Evolutionary conservation across 2,888 invertebrate species (phyloP), one percentile per base, ranked within the genome.

Genomic region (Rhodophaea formosa): DNA sequence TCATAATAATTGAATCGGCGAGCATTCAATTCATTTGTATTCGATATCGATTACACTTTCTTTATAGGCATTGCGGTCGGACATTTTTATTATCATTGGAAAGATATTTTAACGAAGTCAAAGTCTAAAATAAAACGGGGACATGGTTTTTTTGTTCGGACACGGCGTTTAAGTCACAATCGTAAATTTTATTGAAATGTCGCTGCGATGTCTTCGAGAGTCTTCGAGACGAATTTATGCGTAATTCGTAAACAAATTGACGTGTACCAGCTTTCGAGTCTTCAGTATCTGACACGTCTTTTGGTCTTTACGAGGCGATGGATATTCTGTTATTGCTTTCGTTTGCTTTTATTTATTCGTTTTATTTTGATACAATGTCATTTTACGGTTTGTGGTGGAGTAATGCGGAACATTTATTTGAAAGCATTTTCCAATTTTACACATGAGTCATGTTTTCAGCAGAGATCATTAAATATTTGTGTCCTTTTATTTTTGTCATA

Each of bases 141-240:
- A 84, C 83, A 86, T 80, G 84, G 74, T 83, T 88, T 89, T 71
- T 87, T 86, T 87, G 83, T 86, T 84, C 79, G 84, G 80, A 84
- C 84, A 86, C 83, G 84, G 87, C 86, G 88, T 88, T 90, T 88
- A 86, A 90, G 90, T 88, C 88, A 87, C 81, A 86, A 89, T 88
- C 90, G 90, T 90, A 90, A 91, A 90, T 91, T 90, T 90, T 90
- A 91, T 91, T 90, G 89, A 91, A 90, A 89, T 87, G 90, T 89
- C 88, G 86, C 85, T 83, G 84, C 86, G 88, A 89, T 88, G 86
- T 80, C 87, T 86, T 29, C 23, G 23, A 30, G 45, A 86, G 86
- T 88, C 88, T 85, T 82, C 75, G 86, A 86, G 87, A 90, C 87
- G 90, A 88, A 88, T 91, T 90, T 90, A 90, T 89, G 85, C 88